Evolutionary conservation across 2,888 invertebrate genomes (phyloP), one percentile per base, ranked within the genome.

Genomic region (Ichneumoninae sp.): DNA sequence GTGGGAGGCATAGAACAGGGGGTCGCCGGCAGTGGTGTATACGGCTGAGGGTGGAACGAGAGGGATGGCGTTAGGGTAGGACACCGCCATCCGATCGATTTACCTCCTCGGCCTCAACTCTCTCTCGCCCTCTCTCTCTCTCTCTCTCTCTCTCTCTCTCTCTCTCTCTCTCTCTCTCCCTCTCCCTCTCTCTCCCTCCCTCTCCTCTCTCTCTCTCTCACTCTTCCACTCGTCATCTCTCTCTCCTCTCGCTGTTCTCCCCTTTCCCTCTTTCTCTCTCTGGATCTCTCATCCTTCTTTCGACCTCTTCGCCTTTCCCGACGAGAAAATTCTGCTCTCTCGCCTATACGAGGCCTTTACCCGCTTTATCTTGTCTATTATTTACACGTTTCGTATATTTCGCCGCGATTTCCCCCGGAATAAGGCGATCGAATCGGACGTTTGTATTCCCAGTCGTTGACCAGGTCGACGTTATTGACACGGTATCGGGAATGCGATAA

Each of bases 21-120:
- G 75, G 65, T 71, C 47, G 47, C 30, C 52, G 70, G 63, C 52
- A 60, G 69, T 36, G 77, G 69, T 75, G 60, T 85, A 81, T 70
- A 81, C 78, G 47, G 78, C 73, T 70, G 65, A 79, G 77, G 83
- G 83, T 81, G 80, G 76, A 36, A 63, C 47, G 77, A 79, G 84
- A 86, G 70, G 84, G 84, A 87, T 85, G 84, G 85, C 88, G 90
- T 89, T 92, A 91, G 92, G 91, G 90, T 90, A 91, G 91, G 91
- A 91, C 90, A 90, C 92, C 88, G 87, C 88, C 85, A 84, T 84
- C 79, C 84, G 88, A 89, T 91, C 90, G 90, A 89, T 90, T 88
- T 88, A 87, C 88, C 89, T 87, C 87, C 88, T 88, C 86, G 74
- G 69, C 76, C 79, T 85, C 87, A 83, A 77, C 86, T 82, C 76